These are phyloP conservation scores for Odontothrips loti DNA, from an alignment of 2,888 invertebrate species.

Conservation along the genomic window DNA sequence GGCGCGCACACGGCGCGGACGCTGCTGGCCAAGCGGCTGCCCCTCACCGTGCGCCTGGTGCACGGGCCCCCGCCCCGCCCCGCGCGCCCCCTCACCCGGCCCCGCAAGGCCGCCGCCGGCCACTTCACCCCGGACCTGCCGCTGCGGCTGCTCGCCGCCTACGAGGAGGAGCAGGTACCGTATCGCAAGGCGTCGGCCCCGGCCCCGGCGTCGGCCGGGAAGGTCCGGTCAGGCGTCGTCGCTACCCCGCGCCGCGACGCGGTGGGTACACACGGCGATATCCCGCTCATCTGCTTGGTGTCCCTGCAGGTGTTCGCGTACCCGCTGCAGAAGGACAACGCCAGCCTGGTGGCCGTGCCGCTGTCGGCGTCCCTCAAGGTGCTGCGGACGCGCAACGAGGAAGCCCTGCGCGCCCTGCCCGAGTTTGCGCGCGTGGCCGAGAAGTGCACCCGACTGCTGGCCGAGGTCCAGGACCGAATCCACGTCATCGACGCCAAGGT, in stretches of 20 bases:
- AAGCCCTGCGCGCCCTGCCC: conserved; percentile 61
- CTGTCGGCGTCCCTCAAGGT: conserved; percentile 81
- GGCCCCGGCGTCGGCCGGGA: neutral
- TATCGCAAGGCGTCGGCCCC: neutral
- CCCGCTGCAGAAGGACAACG: conserved; percentile 74
- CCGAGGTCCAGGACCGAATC: conserved; percentile 74
- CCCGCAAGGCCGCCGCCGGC: conserved; percentile 46
- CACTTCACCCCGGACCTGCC: conserved; percentile 82
- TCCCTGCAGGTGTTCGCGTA: conserved; percentile 66
- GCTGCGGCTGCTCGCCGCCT: conserved; percentile 73
- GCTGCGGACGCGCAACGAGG: conserved; percentile 75
- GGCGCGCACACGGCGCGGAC: conserved; percentile 91
- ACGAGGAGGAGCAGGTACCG: conserved; percentile 64
- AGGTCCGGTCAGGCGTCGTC: neutral
- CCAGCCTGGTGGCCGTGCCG: conserved; percentile 75
- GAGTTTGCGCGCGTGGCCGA: conserved; percentile 75
- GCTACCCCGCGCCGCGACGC: neutral
- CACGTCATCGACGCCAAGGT: conserved; percentile 77
- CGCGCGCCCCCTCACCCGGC: conserved; percentile 10
- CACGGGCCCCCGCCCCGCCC: conserved; percentile 79
- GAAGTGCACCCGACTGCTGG: conserved; percentile 67
- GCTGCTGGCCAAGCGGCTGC: conserved; percentile 81
- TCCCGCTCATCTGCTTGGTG: neutral
- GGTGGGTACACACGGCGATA: neutral
- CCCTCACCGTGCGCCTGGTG: conserved; percentile 85